Conservation (phyloP, 92 coral and sea anemone genomes). For the Epizoanthus stellaris region DNA sequence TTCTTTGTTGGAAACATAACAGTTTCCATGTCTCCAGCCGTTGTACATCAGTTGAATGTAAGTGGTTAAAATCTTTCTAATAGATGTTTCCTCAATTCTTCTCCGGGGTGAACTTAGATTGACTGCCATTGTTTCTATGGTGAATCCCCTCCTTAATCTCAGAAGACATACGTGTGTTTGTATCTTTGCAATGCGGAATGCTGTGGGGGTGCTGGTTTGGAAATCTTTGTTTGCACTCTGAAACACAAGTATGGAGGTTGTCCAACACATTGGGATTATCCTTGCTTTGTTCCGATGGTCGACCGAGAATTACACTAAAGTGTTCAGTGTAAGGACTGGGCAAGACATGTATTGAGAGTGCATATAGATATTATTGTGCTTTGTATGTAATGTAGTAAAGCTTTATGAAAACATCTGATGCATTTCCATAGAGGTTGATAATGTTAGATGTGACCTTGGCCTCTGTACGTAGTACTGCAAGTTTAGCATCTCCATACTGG, state of each 20-base stretch:
- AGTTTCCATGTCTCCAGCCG: neutral
- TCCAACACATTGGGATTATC: too few relatives aligned
- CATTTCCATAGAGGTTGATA: neutral
- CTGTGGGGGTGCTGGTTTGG: too few relatives aligned
- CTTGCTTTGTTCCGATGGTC: too few relatives aligned
- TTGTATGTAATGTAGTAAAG: too few relatives aligned
- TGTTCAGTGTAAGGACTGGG: too few relatives aligned
- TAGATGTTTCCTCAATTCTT: neutral
- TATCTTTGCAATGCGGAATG: too few relatives aligned
- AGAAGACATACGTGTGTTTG: too few relatives aligned
- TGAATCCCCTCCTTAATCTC: neutral
- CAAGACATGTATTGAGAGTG: too few relatives aligned
- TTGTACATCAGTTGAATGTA: slow-evolving; percentile 5
- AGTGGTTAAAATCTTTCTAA: neutral
- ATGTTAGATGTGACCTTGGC: neutral
- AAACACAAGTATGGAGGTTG: too few relatives aligned
- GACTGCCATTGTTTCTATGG: neutral
- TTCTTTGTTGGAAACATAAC: neutral
- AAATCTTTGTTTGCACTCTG: too few relatives aligned
- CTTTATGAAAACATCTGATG: neutral
- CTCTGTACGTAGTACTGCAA: slow-evolving; percentile 24
- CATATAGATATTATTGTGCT: too few relatives aligned
- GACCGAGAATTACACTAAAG: too few relatives aligned
- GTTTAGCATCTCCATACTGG: slow-evolving; percentile 44
- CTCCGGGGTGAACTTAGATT: neutral